phyloP scores from a whole-genome alignment of 2,888 invertebrate species.

The Pemphredon lugubris region DNA sequence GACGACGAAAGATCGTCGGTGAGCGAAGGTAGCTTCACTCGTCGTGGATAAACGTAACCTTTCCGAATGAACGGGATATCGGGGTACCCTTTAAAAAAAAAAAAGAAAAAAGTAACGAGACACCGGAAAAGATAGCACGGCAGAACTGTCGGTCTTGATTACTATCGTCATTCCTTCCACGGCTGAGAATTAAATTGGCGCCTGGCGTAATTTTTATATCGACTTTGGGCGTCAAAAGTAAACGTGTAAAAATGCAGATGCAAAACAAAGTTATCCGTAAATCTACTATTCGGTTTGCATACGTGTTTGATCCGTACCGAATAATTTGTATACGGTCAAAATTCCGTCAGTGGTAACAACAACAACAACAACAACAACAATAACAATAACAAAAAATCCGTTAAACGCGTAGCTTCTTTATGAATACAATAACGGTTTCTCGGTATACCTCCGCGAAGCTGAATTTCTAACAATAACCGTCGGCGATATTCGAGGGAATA shows the following conservation, averaged over 20 bases:
- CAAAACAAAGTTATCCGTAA: background rate
- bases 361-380: too few species aligned
- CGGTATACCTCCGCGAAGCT: background rate
- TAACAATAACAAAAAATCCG: too few species aligned
- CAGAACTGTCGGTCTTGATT: background rate
- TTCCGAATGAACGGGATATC: background rate
- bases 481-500: conserved; percentile 18
- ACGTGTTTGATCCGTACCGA: background rate
- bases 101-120: too few species aligned
- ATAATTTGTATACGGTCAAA: background rate
- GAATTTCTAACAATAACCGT: conserved; percentile 26
- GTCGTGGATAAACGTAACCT: conserved; percentile 36
- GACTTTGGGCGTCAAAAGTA: background rate
- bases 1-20: conserved; percentile 42
- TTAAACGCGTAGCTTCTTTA: background rate
- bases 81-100: background rate
- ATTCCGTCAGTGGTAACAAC: background rate
- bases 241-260: background rate
- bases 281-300: too few species aligned
- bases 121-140: background rate
- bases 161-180: background rate
- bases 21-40: conserved; percentile 52
- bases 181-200: too few species aligned
- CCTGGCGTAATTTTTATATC: too few species aligned
- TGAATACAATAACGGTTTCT: conserved; percentile 13